Base-by-base conservation (phyloP, 2,888 invertebrate genomes). In the Germaria angustata region DNA sequence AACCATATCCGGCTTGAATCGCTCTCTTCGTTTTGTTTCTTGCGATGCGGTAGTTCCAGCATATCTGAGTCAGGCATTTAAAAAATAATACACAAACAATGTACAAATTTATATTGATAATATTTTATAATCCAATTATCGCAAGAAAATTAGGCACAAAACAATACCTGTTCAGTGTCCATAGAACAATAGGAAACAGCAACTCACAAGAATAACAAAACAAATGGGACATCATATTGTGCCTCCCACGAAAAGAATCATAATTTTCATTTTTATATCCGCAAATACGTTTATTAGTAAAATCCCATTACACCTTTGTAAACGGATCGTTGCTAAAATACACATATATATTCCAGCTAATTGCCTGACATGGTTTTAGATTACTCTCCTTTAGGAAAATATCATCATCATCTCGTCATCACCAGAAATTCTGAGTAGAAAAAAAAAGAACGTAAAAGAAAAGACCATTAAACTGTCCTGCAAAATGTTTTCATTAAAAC, bases 51-150 rank as follows among this genome's bases (percentile, higher is more conserved):
- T n/a, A n/a, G n/a, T n/a, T n/a, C n/a, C n/a, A n/a, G n/a, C n/a
- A 28, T 34, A 0, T 71, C 0, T 32, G 13, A 28, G 20, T 44
- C 17, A 17, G 17, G 36, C 15, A 17, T 17, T 75, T 20, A 66
- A 53, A 41, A 46, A 13, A 22, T 9, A 44, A n/a, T 9, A 8
- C 7, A 72, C 32, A 57, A 55, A 61, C 61, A 53, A 77, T 73
- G 76, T 61, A 66, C 75, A 79, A 76, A 71, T 75, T 79, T 79
- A 79, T 79, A 76, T 76, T 22, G 39, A 66, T 24, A 85, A 87
- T 88, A 88, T 87, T 88, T 89, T 88, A 88, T 88, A 89, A 89
- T 87, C 88, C 88, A 88, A 88, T 88, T 88, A 88, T 86, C 85
- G 85, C 84, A 81, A 81, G 87, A 76, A 79, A 79, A 71, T 61